These are phyloP conservation scores for Ambastaia sidthimunki DNA, from an alignment of 2,797 vertebrate species.

Conservation along the genomic window DNA sequence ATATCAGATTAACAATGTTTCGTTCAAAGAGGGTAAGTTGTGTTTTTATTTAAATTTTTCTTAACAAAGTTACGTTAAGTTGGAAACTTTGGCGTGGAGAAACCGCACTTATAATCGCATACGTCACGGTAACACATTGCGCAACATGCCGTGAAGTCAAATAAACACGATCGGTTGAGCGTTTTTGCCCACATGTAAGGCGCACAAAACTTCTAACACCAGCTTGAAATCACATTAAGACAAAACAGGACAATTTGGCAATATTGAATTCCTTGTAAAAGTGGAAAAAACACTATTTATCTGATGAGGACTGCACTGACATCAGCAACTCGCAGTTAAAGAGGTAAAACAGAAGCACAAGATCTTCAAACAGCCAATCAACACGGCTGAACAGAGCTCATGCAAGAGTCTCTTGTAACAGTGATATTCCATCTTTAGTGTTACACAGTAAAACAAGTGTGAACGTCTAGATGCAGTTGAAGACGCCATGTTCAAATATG, in stretches of 20 bases:
- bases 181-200: not conserved
- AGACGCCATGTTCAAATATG: not conserved
- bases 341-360: constrained; percentile 29
- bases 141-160: constrained; percentile 11
- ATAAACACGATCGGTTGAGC: not conserved
- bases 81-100: constrained; percentile 16
- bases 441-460: constrained; percentile 18
- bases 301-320: constrained; percentile 10
- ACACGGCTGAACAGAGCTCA: not conserved
- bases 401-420: constrained; percentile 37
- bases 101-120: constrained; percentile 8
- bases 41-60: no score
- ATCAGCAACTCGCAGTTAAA: not conserved
- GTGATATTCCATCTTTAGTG: constrained; percentile 34
- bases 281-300: not conserved
- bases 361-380: not conserved
- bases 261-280: constrained; percentile 30
- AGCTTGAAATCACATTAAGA: constrained; percentile 34
- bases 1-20: not conserved
- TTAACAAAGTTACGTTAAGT: not conserved
- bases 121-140: not conserved
- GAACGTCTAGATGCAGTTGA: not conserved
- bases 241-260: constrained; percentile 32
- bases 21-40: constrained; percentile 3
- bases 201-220: constrained; percentile 24